Evolutionary conservation across 2,113 vertebrate genomes (phyloP), one percentile per base, ranked within the genome.

Genomic region (Takifugu bimaculatus): DNA sequence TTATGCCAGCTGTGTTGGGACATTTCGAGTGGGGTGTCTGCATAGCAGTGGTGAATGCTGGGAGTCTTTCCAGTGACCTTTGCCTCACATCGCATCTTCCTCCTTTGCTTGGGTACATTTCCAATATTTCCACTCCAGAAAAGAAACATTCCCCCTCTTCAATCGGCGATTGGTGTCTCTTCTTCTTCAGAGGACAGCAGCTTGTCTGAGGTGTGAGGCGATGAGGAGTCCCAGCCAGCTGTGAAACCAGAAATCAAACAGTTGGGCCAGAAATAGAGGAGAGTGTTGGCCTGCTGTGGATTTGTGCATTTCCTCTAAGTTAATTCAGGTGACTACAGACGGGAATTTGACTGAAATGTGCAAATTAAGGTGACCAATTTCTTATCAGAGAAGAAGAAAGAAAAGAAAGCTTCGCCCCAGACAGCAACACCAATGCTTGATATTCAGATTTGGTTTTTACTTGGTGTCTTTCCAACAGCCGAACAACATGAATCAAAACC

Each of bases 31-130:
- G 77, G 74, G 78, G 80, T 78, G 76, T 75, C 63, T 13, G 26
- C 54, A 53, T 55, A 60, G 69, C 56, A 50, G 63, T 32, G 68
- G 62, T 52, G 64, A 69, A 39, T 56, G 58, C 75, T 65, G 75
- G 74, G 78, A 84, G 75, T 72, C 27, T 2, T 74, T 84, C 78
- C 78, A 83, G 50, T 3, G 52, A 74, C 67, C 78, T 65, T 62
- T 14, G 50, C 71, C 49, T 65, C 60, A 20, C 79, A 68, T 58
- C 20, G 7, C 63, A 64, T 60, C 74, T 67, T 73, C 69, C 72
- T 79, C 77, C 48, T 65, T 57, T 82, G 57, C 61, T 65, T 68
- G 72, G 82, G 79, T 82, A 59, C 67, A 70, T 73, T 80, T 77
- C 70, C 71, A 77, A 74, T 79, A 73, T 68, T 73, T 71, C 60